These are phyloP conservation scores for Aepyceros melampus DNA, from an alignment of 2,113 vertebrate genomes.

Conservation along the genomic window DNA sequence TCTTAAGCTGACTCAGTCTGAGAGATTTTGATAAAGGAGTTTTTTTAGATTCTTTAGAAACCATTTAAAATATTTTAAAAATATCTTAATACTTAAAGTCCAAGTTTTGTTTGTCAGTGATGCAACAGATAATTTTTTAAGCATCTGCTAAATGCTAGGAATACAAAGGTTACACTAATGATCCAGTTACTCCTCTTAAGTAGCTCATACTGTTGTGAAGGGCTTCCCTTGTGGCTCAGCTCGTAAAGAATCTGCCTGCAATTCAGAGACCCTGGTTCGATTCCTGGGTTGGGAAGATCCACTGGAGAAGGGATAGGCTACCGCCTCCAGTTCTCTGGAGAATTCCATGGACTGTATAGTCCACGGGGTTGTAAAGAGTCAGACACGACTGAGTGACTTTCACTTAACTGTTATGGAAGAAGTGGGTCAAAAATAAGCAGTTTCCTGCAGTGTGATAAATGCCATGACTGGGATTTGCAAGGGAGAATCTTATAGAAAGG, in stretches of 20 bases:
- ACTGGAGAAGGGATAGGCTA: not conserved
- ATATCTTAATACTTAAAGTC: not conserved
- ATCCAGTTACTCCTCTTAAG: not conserved
- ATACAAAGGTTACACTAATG: not conserved
- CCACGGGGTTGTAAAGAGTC: not conserved
- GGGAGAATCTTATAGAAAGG: not conserved
- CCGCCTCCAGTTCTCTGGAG: not conserved
- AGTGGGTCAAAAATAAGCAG: not conserved
- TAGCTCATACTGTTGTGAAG: not conserved
- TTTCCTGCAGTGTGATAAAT: not conserved
- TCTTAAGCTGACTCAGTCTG: not conserved
- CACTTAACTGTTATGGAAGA: not conserved
- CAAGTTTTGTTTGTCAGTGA: not conserved
- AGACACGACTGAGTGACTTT: not conserved
- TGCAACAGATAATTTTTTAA: not conserved
- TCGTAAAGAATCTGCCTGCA: not conserved
- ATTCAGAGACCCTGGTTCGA: not conserved
- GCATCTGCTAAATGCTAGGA: not conserved
- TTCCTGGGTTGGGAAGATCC: not conserved
- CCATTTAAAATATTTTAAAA: not conserved
- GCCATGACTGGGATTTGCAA: not conserved
- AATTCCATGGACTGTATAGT: not conserved
- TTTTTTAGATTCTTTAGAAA: not conserved
- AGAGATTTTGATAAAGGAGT: not conserved
- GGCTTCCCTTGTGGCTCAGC: not conserved